Base-by-base conservation (phyloP, 2,888 invertebrate genomes). In the Sinopyrophorus schimmeli region DNA sequence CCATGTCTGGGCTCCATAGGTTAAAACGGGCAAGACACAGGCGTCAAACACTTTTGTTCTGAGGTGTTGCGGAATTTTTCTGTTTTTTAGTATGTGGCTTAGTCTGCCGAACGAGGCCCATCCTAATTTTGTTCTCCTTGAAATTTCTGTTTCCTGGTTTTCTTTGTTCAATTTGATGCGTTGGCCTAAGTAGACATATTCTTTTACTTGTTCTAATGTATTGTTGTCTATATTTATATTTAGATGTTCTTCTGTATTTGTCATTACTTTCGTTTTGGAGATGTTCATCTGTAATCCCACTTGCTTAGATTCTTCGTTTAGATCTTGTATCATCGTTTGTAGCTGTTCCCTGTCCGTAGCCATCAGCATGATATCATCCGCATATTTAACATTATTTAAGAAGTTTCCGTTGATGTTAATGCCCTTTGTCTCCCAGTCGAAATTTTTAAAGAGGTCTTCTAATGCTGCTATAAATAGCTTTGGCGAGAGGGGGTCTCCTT, bases 231-330 rank as follows among this genome's bases (percentile, higher is more conserved):
- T 26, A 11, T 1, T 4, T 26, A 20, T 26, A 26, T 26, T 26
- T 26, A 26, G 26, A 26, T 2, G 3, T 26, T 26, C 9, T 26
- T 26, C 26, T 26, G 26, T 28, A 14, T 28, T 28, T 11, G 28
- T 28, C 28, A 28, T 28, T 14, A 28, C 28, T 28, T 28, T 28
- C 14, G 14, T 28, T 28, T 28, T 28, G n/a, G 28, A 14, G n/a
- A 11, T 15, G 14, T 28, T 28, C 28, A 28, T 14, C 14, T 28
- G 12, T n/a, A 28, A 14, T 11, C 28, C 28, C 28, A 14, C 14
- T 10, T 9, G 28, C n/a, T 14, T 28, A 15, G 28, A 28, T 14
- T 28, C 9, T 3, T 3, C 3, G 9, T 24, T 24, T n/a, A 24
- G 24, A n/a, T 24, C 24, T 24, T 24, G n/a, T 5, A 28, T 28